Evolutionary conservation across 2,888 invertebrate genomes (phyloP).

Genomic region (Brenthis ino): DNA sequence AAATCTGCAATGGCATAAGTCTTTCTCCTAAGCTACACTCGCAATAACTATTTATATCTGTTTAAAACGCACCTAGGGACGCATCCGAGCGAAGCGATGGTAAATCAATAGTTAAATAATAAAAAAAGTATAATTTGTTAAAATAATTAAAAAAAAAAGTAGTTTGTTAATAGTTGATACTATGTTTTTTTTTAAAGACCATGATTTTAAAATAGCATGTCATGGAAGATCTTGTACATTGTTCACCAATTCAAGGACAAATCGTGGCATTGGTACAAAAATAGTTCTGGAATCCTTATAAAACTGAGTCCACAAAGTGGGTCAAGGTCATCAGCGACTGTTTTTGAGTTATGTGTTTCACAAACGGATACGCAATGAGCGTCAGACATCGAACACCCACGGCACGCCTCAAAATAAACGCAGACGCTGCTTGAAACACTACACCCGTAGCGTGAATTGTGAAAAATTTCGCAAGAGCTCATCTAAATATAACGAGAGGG

Average conservation of each 20-base stretch:
- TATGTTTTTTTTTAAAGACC: too few species aligned
- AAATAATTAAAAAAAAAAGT: too few species aligned
- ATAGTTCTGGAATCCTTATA: conserved; percentile 24
- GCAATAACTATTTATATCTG: too few species aligned
- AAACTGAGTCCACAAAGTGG: conserved; percentile 43
- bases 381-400: conserved; percentile 57
- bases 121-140: too few species aligned
- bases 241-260: conserved; percentile 12
- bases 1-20: too few species aligned
- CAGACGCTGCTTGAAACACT: conserved; percentile 73
- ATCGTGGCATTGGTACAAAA: conserved; percentile 30
- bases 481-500: conserved; percentile 28
- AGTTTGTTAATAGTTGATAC: too few species aligned
- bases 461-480: conserved; percentile 40
- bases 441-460: conserved; percentile 55
- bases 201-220: not conserved
- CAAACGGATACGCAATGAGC: conserved; percentile 43
- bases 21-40: too few species aligned
- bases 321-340: conserved; percentile 69
- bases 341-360: conserved; percentile 41
- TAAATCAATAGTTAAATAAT: too few species aligned
- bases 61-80: too few species aligned
- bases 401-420: conserved; percentile 67
- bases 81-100: too few species aligned
- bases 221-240: not conserved